phyloP scores from a whole-genome alignment of 2,113 vertebrate species.

The Syrmaticus mikado region DNA sequence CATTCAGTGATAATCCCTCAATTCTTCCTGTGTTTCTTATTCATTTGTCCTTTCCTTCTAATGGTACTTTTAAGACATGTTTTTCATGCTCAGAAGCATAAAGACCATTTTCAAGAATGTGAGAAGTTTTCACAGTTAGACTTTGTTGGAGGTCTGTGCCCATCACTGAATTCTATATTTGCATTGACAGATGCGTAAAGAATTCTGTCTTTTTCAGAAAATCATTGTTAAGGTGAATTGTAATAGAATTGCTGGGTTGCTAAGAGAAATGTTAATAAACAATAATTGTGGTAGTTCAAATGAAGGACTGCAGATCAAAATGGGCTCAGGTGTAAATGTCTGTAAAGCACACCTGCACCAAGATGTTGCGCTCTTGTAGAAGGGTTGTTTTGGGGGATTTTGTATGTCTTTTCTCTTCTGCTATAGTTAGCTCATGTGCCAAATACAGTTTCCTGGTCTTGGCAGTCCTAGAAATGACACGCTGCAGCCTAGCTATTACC shows the following conservation, averaged over 20 bases:
- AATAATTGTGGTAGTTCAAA: not conserved
- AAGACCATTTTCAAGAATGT: not conserved
- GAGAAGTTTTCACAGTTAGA: not conserved
- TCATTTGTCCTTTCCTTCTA: not conserved
- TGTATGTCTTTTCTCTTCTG: not conserved
- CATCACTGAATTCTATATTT: not conserved
- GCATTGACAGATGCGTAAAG: not conserved
- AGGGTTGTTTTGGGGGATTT: not conserved
- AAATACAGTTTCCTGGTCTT: not conserved
- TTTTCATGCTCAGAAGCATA: constrained; percentile 16
- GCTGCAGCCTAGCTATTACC: not conserved
- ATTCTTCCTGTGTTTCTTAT: not conserved
- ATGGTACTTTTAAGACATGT: not conserved
- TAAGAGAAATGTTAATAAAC: not conserved
- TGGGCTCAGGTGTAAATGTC: not conserved
- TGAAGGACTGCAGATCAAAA: not conserved
- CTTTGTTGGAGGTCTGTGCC: not conserved
- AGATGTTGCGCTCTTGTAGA: not conserved
- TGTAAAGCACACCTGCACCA: not conserved
- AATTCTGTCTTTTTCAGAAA: not conserved
- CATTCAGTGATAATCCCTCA: not conserved
- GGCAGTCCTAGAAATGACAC: not conserved
- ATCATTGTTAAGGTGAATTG: not conserved
- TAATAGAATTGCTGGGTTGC: not conserved
- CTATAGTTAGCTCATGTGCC: not conserved